Percentiles rank a stretch among this genome's conserved stretches.
Conservation (phyloP, 2,888 invertebrate species). For the Branchellion lobata region DNA sequence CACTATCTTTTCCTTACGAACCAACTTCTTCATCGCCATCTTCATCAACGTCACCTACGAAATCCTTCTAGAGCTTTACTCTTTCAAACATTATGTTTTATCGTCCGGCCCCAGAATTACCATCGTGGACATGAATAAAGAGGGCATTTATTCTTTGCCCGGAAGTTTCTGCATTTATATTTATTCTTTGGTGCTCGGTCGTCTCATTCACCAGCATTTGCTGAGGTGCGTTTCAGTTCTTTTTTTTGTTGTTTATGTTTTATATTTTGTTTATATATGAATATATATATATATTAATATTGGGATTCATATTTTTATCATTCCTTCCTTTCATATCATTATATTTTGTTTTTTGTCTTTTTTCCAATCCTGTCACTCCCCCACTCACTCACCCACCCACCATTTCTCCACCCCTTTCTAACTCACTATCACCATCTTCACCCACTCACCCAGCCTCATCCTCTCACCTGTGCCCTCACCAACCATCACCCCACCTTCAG, state of each 20-base stretch:
- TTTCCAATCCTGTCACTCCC: too few species aligned
- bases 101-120: slow-evolving; percentile 61
- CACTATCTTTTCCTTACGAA: slow-evolving; percentile 64
- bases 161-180: slow-evolving; percentile 85
- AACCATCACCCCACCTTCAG: slow-evolving; percentile 52
- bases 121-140: slow-evolving; percentile 80
- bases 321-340: too few species aligned
- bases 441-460: too few species aligned
- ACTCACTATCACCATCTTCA: too few species aligned
- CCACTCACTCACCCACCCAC: too few species aligned
- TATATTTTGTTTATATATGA: too few species aligned
- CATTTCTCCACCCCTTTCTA: too few species aligned
- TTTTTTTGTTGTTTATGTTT: not conserved
- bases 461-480: not conserved
- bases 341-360: not conserved
- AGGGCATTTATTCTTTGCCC: slow-evolving; percentile 80
- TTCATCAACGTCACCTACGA: slow-evolving; percentile 71
- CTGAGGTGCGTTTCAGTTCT: not conserved
- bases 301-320: too few species aligned
- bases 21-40: slow-evolving; percentile 66
- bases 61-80: slow-evolving; percentile 66
- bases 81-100: slow-evolving; percentile 73
- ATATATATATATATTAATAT: too few species aligned
- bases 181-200: slow-evolving; percentile 66
- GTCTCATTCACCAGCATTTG: slow-evolving; percentile 49